These are phyloP conservation scores for Paramormyrops kingsleyae DNA, from an alignment of 2,113 vertebrate genomes.

Conservation along the genomic window DNA sequence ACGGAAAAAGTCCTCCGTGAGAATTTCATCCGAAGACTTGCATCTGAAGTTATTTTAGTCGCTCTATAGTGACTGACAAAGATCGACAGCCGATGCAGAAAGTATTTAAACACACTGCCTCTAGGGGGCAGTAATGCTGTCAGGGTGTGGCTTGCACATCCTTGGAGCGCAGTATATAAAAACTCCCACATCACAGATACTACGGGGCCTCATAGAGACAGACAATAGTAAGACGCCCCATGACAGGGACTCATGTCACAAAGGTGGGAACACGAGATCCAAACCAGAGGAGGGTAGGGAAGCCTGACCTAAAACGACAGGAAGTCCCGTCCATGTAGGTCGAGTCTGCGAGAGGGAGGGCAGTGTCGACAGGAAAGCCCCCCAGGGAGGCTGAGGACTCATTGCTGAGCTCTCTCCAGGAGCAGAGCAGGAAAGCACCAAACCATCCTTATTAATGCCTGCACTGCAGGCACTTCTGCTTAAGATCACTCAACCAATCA, in stretches of 20 bases:
- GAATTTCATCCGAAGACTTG: not conserved
- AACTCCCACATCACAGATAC: constrained; percentile 29
- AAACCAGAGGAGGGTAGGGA: not conserved
- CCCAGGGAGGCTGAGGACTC: not conserved
- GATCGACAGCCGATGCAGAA: not conserved
- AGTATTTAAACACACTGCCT: not conserved
- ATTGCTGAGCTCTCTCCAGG: not conserved
- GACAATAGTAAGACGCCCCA: not conserved
- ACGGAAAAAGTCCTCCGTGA: not conserved
- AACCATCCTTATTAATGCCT: constrained; percentile 9
- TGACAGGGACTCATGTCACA: not conserved
- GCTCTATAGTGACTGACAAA: not conserved
- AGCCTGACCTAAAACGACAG: not conserved
- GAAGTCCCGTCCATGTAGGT: not conserved
- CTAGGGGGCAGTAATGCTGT: not conserved
- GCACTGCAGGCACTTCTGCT: not conserved
- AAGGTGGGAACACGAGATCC: not conserved
- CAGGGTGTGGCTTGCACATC: not conserved
- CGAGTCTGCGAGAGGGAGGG: not conserved
- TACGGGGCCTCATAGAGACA: constrained; percentile 1
- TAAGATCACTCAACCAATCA: not conserved
- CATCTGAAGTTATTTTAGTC: not conserved
- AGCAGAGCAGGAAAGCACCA: not conserved
- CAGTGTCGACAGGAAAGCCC: not conserved
- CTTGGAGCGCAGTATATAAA: constrained; percentile 12